These are phyloP conservation scores for Suricata suricatta DNA, from an alignment of 2,113 vertebrate genomes.

Conservation along the genomic window DNA sequence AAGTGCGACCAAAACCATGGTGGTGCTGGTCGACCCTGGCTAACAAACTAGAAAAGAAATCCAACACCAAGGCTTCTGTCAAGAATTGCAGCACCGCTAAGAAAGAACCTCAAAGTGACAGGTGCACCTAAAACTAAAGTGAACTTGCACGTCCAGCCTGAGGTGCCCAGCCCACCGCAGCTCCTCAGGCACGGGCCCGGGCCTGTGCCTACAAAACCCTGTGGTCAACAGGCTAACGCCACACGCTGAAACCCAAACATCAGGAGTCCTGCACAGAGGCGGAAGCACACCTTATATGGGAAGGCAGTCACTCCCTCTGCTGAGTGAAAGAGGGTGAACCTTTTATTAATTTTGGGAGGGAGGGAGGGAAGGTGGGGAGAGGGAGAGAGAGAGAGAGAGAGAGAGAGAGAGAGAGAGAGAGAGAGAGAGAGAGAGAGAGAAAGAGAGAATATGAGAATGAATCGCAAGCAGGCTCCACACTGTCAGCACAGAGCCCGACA, in stretches of 20 bases:
- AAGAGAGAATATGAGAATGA: too few relatives aligned
- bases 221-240: background rate
- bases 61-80: background rate
- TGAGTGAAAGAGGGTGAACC: background rate
- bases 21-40: background rate
- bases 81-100: background rate
- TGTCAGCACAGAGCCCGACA: too few relatives aligned
- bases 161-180: background rate
- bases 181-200: accelerated
- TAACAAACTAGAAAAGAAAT: background rate
- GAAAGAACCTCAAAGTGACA: background rate
- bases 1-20: background rate
- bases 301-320: too few relatives aligned
- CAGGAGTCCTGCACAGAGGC: background rate
- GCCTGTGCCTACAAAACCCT: background rate
- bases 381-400: too few relatives aligned
- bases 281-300: background rate
- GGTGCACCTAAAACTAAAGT: background rate
- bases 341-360: background rate
- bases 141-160: background rate
- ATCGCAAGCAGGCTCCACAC: too few relatives aligned
- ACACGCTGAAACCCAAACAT: background rate
- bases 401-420: too few relatives aligned
- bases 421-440: too few relatives aligned
- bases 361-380: too few relatives aligned